Percentiles rank a stretch among this genome's conserved stretches.
phyloP scores from a whole-genome alignment of 2,888 invertebrate species.

The Bombylius major region DNA sequence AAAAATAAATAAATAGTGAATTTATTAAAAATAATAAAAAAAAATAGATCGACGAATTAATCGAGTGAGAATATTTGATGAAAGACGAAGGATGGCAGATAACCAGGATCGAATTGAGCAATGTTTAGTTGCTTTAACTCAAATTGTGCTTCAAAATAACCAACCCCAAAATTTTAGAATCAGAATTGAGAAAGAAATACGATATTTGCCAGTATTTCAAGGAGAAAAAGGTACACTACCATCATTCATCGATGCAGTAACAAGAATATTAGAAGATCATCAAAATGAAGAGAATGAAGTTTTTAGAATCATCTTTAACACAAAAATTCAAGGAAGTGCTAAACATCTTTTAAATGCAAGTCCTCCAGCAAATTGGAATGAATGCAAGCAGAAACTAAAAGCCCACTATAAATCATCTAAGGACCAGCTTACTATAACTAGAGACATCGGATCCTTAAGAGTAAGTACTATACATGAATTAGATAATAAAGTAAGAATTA shows the following conservation, averaged over 20 bases:
- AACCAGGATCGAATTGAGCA: no score
- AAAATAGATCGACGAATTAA: no score
- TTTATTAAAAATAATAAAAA: no score
- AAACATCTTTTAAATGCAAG: not conserved
- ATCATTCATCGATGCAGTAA: conserved; percentile 1
- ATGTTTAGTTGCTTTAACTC: no score
- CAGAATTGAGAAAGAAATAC: no score
- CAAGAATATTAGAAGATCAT: not conserved
- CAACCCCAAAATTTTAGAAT: no score
- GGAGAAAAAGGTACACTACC: not conserved
- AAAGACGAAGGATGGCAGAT: no score
- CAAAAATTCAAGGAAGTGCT: not conserved
- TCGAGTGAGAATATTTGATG: no score
- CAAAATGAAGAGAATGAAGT: not conserved
- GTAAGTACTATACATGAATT: conserved; percentile 8
- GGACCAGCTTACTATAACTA: not conserved
- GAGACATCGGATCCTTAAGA: not conserved
- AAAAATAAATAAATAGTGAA: no score
- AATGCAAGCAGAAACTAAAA: not conserved
- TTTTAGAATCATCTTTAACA: not conserved
- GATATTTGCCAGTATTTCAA: no score
- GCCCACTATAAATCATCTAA: not conserved
- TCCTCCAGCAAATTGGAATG: not conserved
- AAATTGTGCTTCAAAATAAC: no score
- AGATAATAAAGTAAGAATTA: conserved; percentile 7